Percentiles rank a stretch among this genome's conserved stretches.
phyloP scores from a whole-genome alignment of 1,140 invertebrate genomes.

The Bombus impatiens region DNA sequence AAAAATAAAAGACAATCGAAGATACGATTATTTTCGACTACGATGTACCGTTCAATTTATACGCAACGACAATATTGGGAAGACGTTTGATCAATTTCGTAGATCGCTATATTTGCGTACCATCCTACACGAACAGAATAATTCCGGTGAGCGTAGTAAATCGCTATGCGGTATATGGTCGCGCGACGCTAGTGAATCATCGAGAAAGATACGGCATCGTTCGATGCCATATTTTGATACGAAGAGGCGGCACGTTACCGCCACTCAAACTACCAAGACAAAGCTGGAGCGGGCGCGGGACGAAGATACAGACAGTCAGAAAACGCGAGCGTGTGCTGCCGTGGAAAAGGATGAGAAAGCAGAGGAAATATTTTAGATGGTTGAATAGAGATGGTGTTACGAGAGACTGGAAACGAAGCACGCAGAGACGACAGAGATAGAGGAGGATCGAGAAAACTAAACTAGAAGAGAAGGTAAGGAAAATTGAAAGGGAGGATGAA shows the following conservation, averaged over 20 bases:
- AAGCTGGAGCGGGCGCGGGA: neutral
- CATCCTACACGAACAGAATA: neutral
- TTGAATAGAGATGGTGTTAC: neutral
- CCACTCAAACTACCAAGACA: neutral
- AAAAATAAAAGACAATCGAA: too few relatives aligned
- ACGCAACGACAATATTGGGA: too few relatives aligned
- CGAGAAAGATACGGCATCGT: conserved; percentile 25
- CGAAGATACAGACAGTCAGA: neutral
- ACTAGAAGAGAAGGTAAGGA: neutral
- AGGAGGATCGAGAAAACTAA: neutral
- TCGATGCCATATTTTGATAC: conserved; percentile 68
- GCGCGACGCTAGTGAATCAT: neutral
- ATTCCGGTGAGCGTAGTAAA: neutral
- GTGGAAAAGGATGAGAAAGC: too few relatives aligned
- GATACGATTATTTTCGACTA: too few relatives aligned
- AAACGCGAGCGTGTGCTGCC: neutral
- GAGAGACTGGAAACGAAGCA: neutral
- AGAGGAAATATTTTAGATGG: neutral
- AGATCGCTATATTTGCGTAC: too few relatives aligned
- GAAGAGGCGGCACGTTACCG: conserved; percentile 59
- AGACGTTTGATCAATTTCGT: too few relatives aligned
- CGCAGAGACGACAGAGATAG: neutral
- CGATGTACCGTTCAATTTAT: too few relatives aligned
- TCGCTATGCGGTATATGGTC: neutral
- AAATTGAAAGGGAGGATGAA: neutral